A percentile compares a stretch with the other conserved stretches of the same genome.
phyloP scores from a whole-genome alignment of 2,888 invertebrate genomes.

The Dastarcus helophoroides region DNA sequence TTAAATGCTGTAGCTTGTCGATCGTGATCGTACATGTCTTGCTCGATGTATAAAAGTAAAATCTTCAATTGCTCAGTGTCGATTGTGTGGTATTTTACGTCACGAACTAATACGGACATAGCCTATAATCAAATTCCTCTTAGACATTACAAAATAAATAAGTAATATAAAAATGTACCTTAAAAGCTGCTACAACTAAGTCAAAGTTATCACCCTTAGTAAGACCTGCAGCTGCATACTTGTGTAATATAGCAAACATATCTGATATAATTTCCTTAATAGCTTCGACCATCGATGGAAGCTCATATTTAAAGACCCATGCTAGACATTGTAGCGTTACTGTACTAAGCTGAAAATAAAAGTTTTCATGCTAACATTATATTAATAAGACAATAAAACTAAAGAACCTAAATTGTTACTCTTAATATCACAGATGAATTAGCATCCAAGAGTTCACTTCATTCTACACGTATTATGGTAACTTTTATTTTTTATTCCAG shows the following conservation, averaged over 20 bases:
- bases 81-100: conserved; percentile 61
- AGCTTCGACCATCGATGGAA: conserved; percentile 55
- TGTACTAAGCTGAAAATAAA: conserved; percentile 38
- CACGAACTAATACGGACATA: conserved; percentile 67
- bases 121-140: conserved; percentile 41
- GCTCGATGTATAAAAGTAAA: conserved; percentile 76
- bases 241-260: conserved; percentile 77
- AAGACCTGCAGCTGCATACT: conserved; percentile 76
- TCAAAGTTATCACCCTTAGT: conserved; percentile 82
- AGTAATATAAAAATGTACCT: conserved; percentile 45
- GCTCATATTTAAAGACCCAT: conserved; percentile 61
- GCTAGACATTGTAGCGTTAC: conserved; percentile 48
- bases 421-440: too few species aligned
- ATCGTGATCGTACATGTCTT: conserved; percentile 75
- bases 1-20: conserved; percentile 81
- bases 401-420: too few species aligned
- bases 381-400: too few species aligned
- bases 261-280: conserved; percentile 56
- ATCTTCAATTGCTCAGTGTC: conserved; percentile 67
- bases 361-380: conserved; percentile 28
- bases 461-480: too few species aligned
- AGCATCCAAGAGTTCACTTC: too few species aligned
- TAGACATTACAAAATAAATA: neutral
- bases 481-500: too few species aligned
- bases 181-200: conserved; percentile 78